Percentiles rank a stretch among this genome's conserved stretches.
These are phyloP conservation scores for Deilephila elpenor DNA, from an alignment of 2,888 invertebrate genomes.

Conservation along the genomic window DNA sequence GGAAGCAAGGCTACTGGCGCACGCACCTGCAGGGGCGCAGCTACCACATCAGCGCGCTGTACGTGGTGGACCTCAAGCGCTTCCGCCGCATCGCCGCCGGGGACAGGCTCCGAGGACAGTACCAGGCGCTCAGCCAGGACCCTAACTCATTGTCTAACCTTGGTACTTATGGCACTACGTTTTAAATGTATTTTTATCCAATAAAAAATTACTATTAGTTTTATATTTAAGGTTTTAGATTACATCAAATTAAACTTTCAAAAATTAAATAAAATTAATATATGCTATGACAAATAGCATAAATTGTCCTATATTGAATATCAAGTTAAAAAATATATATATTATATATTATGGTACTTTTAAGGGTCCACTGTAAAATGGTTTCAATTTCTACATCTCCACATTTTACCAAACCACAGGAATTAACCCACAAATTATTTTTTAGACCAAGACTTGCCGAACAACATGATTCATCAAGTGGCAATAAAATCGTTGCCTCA, in stretches of 20 bases:
- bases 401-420: no score
- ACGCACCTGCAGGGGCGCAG: constrained; percentile 96
- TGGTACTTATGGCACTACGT: constrained; percentile 76
- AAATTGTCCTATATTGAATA: no score
- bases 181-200: no score
- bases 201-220: no score
- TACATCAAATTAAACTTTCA: no score
- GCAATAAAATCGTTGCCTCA: constrained; percentile 99
- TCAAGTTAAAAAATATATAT: no score
- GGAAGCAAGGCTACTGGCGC: constrained; percentile 99
- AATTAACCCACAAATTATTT: constrained; percentile 29
- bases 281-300: no score
- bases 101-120: constrained; percentile 98
- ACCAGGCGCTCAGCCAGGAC: constrained; percentile 99
- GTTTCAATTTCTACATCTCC: no score
- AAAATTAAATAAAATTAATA: no score
- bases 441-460: constrained; percentile 96
- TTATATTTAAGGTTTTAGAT: no score
- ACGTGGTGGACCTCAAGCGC: constrained; percentile 98
- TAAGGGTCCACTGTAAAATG: no score
- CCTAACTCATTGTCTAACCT: constrained; percentile 99
- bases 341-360: no score
- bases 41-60: constrained; percentile 98
- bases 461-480: constrained; percentile 99
- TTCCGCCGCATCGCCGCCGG: constrained; percentile 99